Evolutionary conservation across 2,888 invertebrate species (phyloP).

Genomic region (Galerucella calmariensis): DNA sequence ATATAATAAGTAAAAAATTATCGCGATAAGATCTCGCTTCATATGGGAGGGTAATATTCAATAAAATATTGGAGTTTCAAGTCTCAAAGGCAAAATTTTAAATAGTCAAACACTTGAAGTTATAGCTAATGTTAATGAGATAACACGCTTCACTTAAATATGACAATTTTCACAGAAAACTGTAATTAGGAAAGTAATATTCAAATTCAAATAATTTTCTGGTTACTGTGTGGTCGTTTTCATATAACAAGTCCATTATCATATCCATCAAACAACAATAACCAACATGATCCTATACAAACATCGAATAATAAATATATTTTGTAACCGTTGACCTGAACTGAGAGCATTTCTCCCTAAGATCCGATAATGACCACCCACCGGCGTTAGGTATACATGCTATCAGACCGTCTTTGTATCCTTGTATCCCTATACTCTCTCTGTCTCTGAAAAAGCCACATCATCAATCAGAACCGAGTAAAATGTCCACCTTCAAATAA

Average conservation of each 20-base stretch:
- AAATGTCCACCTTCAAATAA: constrained; percentile 52
- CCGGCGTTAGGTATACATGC: constrained; percentile 35
- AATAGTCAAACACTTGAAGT: too few species aligned
- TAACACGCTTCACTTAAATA: too few species aligned
- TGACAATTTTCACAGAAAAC: too few species aligned
- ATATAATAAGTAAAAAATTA: too few species aligned
- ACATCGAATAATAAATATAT: not conserved
- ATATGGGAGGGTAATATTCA: too few species aligned
- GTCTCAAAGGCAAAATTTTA: too few species aligned
- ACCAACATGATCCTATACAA: constrained; percentile 3
- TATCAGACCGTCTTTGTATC: constrained; percentile 39
- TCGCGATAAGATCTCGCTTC: too few species aligned
- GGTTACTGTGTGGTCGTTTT: not conserved
- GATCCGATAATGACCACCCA: constrained; percentile 38
- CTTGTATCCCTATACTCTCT: constrained; percentile 31
- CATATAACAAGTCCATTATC: not conserved
- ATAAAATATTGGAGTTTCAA: too few species aligned
- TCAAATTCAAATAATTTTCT: too few species aligned
- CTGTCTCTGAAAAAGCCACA: constrained; percentile 39
- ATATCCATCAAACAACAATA: not conserved
- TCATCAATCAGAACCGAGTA: constrained; percentile 54
- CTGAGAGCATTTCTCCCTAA: not conserved
- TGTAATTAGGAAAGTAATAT: too few species aligned
- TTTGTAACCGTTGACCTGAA: not conserved
- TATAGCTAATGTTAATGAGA: too few species aligned